Evolutionary conservation across 2,888 invertebrate genomes (phyloP), one percentile per base, ranked within the genome.

Genomic region (Seira musarum): DNA sequence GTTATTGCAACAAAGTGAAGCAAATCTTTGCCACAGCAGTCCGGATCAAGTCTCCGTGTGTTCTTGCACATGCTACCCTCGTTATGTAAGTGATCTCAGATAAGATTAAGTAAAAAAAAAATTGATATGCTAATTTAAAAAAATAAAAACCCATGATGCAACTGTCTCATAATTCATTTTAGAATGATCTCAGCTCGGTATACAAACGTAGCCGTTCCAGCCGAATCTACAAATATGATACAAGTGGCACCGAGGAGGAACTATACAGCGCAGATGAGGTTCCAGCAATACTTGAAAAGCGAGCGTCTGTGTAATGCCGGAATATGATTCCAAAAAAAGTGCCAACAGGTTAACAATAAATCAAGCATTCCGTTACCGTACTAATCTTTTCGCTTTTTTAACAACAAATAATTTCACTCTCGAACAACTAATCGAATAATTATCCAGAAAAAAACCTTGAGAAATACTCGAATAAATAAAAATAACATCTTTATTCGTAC

Each of bases 191-290:
- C 25, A 83, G 83, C 19, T 83, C 82, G 35, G 71, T 85, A 1
- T 86, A 86, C 80, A 84, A 84, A 64, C 68, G 84, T 30, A 86
- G 83, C 35, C 73, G 86, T 8, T 85, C 85, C 1, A 85, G 83
- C 68, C 71, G 86, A 61, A 83, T 85, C 70, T 86, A 85, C 75
- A 83, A 80, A 24, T 81, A 86, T 61, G 86, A 85, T 30, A 83
- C 83, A 22, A 85, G 85, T 74, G 86, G 85, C 21, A 86, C 86
- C n/a, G 86, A 86, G 79, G 86, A 86, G 19, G 86, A 86, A 81
- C 61, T 86, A 1, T 86, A 85, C 79, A 84, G 84, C 53, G 84
- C 84, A 1, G 86, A 86, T 46, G 84, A 85, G 30, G 85, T 86
- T 49, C 86, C 86, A 15, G 86, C 86, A 2, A 85, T 86, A 25